phyloP scores from a whole-genome alignment of 1,140 invertebrate species.

The Tetranychus cinnabarinus region DNA sequence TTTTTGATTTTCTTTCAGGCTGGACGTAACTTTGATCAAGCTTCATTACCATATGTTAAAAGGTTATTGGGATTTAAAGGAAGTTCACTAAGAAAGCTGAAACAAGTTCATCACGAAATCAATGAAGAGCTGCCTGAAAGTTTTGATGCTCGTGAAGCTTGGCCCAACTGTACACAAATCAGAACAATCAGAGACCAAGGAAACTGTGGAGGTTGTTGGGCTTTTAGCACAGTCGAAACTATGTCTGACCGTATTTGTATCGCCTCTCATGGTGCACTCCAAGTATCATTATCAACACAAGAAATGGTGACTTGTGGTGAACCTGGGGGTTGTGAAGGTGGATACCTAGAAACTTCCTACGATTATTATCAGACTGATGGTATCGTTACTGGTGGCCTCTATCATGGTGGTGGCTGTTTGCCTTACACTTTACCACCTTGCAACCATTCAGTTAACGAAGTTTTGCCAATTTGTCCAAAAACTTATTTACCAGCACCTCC shows the following conservation, averaged over 20 bases:
- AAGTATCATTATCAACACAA: constrained; percentile 19
- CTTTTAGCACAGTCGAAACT: constrained; percentile 5
- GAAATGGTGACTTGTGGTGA: constrained; percentile 46
- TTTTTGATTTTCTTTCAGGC: background rate
- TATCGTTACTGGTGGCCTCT: constrained; percentile 59
- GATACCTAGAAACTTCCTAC: constrained; percentile 24
- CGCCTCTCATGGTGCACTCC: constrained; percentile 17
- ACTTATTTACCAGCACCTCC: constrained; percentile 35
- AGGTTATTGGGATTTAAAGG: constrained; percentile 41
- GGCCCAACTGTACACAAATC: constrained; percentile 62
- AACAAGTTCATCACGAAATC: constrained; percentile 6
- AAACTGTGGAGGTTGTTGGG: constrained; percentile 24
- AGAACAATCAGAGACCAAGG: constrained; percentile 50
- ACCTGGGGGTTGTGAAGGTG: constrained; percentile 20
- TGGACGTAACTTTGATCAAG: background rate
- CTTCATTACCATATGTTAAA: constrained; percentile 29
- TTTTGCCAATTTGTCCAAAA: constrained; percentile 31
- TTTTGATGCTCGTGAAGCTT: constrained; percentile 53
- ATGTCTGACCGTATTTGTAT: constrained; percentile 43
- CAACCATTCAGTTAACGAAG: constrained; percentile 68
- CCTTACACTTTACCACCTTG: constrained; percentile 64
- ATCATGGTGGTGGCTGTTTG: constrained; percentile 39
- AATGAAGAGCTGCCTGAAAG: constrained; percentile 35
- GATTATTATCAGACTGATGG: constrained; percentile 17
- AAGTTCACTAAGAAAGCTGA: constrained; percentile 24